Percentiles rank a stretch among this genome's conserved stretches.
These are phyloP conservation scores for Recurvirostra avosetta DNA, from an alignment of 2,113 vertebrate species.

Conservation along the genomic window DNA sequence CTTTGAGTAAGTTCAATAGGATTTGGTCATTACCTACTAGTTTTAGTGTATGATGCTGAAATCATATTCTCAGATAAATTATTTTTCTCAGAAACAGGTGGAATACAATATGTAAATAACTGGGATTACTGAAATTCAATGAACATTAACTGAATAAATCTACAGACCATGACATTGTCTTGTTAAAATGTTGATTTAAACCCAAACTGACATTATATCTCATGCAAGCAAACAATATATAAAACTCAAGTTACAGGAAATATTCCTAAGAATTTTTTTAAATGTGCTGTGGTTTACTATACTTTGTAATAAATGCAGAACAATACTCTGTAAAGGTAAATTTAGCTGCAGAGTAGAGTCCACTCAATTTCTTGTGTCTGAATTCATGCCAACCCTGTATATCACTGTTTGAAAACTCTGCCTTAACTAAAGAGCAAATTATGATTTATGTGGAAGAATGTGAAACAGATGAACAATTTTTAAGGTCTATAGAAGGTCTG, in stretches of 20 bases:
- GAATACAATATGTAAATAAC: neutral
- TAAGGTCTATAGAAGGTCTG: neutral
- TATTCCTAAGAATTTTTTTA: neutral
- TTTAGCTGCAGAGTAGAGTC: neutral
- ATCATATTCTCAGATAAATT: neutral
- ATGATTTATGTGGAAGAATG: neutral
- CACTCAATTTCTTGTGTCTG: neutral
- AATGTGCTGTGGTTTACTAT: neutral
- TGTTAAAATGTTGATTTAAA: neutral
- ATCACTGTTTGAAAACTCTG: neutral
- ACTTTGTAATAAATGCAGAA: neutral
- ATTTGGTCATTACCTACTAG: neutral
- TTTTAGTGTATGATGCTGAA: neutral
- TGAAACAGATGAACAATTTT: neutral
- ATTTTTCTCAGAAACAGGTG: neutral
- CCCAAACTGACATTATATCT: neutral
- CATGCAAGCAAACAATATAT: neutral
- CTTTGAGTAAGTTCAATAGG: neutral
- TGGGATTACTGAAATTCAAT: neutral
- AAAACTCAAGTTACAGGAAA: neutral
- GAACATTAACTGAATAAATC: neutral
- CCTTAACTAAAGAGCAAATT: neutral
- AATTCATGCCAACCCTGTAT: neutral
- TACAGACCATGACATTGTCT: neutral
- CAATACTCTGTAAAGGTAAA: neutral